phyloP scores from a whole-genome alignment of 2,888 invertebrate species.

The Venusia cambrica region DNA sequence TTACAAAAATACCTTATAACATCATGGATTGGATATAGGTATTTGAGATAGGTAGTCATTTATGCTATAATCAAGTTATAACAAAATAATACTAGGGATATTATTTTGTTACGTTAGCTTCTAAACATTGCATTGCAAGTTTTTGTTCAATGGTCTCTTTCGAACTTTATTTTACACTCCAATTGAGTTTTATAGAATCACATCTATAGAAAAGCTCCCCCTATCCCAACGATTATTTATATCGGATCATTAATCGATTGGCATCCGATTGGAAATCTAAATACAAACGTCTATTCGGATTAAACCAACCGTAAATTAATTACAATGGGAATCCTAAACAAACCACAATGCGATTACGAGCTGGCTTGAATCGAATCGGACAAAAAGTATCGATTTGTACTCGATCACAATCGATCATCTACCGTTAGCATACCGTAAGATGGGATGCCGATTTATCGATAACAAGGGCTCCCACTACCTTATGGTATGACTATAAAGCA shows the following conservation, averaged over 20 bases:
- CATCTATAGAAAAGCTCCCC: too few relatives aligned
- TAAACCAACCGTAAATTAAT: slow-evolving; percentile 47
- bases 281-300: slow-evolving; percentile 36
- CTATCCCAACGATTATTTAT: slow-evolving; percentile 10
- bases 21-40: too few relatives aligned
- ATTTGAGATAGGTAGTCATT: too few relatives aligned
- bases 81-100: too few relatives aligned
- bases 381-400: slow-evolving; percentile 60
- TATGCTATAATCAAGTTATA: too few relatives aligned
- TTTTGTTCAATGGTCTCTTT: too few relatives aligned
- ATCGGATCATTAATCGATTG: slow-evolving; percentile 24
- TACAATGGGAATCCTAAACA: slow-evolving; percentile 48
- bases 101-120: too few relatives aligned
- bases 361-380: slow-evolving; percentile 53
- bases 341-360: slow-evolving; percentile 58
- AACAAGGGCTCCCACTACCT: slow-evolving; percentile 41
- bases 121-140: too few relatives aligned
- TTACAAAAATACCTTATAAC: too few relatives aligned
- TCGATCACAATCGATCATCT: slow-evolving; percentile 57
- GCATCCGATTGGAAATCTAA: slow-evolving; percentile 31
- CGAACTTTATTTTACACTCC: too few relatives aligned
- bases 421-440: slow-evolving; percentile 71
- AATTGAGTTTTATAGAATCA: too few relatives aligned
- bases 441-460: slow-evolving; percentile 59
- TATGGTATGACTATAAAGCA: too few relatives aligned